Percentiles rank a stretch among this genome's conserved stretches.
Evolutionary conservation across 1,140 invertebrate species (phyloP).

Genomic region (Daktulosphaira vitifoliae): DNA sequence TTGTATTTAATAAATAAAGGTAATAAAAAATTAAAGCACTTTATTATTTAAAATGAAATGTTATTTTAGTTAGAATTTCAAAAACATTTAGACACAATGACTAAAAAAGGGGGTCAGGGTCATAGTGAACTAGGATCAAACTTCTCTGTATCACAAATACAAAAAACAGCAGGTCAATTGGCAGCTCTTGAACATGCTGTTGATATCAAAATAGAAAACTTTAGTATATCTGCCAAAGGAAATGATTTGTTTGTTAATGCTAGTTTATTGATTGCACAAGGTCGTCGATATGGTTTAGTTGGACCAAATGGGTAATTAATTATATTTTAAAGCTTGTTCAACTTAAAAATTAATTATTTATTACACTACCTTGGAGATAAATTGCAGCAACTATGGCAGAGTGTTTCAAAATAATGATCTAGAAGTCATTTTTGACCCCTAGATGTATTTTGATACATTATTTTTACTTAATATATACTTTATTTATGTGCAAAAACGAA

Average conservation of each 20-base stretch:
- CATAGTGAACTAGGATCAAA: conserved; percentile 83
- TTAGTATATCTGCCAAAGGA: conserved; percentile 94
- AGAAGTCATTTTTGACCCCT: too few species aligned
- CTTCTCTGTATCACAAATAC: conserved; percentile 92
- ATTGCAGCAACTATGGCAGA: too few species aligned
- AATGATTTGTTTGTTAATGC: conserved; percentile 98
- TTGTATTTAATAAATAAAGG: too few species aligned
- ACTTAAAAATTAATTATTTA: too few species aligned
- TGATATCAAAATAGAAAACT: conserved; percentile 96
- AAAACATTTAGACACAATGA: conserved; percentile 77
- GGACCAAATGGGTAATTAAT: conserved; percentile 88
- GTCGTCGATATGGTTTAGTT: conserved; percentile 91
- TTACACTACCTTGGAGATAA: too few species aligned
- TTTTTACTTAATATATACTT: too few species aligned
- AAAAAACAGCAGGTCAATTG: conserved; percentile 73
- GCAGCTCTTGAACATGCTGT: conserved; percentile 85
- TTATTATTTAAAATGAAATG: too few species aligned
- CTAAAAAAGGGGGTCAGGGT: conserved; percentile 78
- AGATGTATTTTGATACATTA: too few species aligned
- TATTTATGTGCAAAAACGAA: too few species aligned
- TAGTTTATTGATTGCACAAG: conserved; percentile 84
- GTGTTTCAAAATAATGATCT: too few species aligned
- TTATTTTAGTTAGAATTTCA: conserved; percentile 66
- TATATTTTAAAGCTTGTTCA: too few species aligned
- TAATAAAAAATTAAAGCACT: too few species aligned